These are phyloP conservation scores for Zaprionus kolodkinae DNA, from an alignment of 1,140 invertebrate genomes.

Conservation along the genomic window DNA sequence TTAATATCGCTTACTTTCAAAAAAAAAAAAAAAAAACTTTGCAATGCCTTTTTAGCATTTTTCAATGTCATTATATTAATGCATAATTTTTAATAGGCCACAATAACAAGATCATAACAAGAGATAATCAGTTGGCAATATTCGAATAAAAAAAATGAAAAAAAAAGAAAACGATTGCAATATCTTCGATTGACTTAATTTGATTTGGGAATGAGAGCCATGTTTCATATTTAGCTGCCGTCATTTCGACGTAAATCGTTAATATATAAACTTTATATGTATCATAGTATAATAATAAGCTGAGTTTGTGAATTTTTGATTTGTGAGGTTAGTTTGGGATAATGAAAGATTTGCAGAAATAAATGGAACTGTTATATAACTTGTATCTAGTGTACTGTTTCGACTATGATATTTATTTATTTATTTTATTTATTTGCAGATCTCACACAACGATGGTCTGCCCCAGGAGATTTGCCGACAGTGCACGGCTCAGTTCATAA, in stretches of 20 bases:
- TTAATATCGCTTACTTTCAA: conserved; percentile 32
- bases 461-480: conserved; percentile 78
- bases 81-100: conserved; percentile 35
- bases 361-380: conserved; percentile 1
- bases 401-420: neutral
- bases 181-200: conserved; percentile 7
- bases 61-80: conserved; percentile 65
- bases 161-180: neutral
- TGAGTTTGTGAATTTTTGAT: neutral
- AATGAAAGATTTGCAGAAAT: neutral
- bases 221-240: neutral
- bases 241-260: conserved; percentile 6
- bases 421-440: conserved; percentile 51
- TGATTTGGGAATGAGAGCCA: neutral
- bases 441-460: conserved; percentile 71
- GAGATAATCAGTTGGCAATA: conserved; percentile 4
- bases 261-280: neutral
- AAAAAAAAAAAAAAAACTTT: conserved; percentile 7
- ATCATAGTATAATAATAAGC: neutral
- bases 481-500: conserved; percentile 76
- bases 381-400: neutral
- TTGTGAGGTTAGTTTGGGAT: neutral
- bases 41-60: conserved; percentile 31
- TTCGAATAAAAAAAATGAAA: neutral
- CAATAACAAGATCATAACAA: conserved; percentile 5